A percentile compares a stretch with the other conserved stretches of the same genome.
Conservation (phyloP, 2,113 vertebrate genomes). For the Oncorhynchus masou region DNA sequence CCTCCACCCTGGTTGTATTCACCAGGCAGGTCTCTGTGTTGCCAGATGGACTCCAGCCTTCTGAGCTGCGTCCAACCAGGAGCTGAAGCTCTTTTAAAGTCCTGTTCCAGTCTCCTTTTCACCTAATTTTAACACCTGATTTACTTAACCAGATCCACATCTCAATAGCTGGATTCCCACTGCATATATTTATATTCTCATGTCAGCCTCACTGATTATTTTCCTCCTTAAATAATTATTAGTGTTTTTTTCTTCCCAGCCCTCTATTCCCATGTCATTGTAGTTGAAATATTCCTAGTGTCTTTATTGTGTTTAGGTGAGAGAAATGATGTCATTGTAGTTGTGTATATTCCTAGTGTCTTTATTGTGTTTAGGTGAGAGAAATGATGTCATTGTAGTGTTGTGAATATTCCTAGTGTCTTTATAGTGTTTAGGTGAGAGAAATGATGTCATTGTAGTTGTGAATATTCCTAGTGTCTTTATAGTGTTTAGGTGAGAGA, state of each 20-base stretch:
- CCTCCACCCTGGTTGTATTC: background rate
- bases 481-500: no score
- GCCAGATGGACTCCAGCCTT: background rate
- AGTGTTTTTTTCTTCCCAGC: background rate
- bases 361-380: background rate
- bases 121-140: background rate
- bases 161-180: background rate
- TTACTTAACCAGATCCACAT: background rate
- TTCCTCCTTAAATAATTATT: background rate
- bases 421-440: no score
- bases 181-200: background rate
- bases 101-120: no score
- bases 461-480: no score
- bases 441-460: no score
- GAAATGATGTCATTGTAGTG: no score
- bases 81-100: background rate
- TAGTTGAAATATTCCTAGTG: background rate
- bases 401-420: no score
- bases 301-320: background rate
- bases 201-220: no score
- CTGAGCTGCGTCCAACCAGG: background rate
- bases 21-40: background rate
- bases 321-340: background rate
- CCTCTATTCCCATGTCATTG: background rate
- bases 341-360: background rate